phyloP scores from a whole-genome alignment of 2,888 invertebrate genomes.

The Epinotia brunnichana region DNA sequence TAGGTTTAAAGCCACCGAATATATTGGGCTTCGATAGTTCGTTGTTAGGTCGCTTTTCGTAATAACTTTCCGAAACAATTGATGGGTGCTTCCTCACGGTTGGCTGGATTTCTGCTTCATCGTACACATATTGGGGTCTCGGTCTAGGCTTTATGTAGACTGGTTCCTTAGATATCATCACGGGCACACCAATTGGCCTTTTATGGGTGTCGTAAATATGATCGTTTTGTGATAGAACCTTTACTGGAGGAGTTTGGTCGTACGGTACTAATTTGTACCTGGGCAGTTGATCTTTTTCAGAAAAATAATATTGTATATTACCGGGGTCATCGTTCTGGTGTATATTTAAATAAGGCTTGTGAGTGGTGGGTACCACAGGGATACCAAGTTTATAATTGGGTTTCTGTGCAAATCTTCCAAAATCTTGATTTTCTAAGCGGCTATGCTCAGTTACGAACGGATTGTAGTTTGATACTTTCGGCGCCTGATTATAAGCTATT shows the following conservation, averaged over 20 bases:
- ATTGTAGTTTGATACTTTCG: slow-evolving; percentile 63
- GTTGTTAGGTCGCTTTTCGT: slow-evolving; percentile 63
- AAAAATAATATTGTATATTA: slow-evolving; percentile 70
- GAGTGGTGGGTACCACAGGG: slow-evolving; percentile 56
- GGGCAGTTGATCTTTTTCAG: slow-evolving; percentile 67
- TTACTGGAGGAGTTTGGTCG: slow-evolving; percentile 77
- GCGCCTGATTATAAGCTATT: slow-evolving; percentile 58
- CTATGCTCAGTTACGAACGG: slow-evolving; percentile 58
- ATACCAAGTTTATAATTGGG: slow-evolving; percentile 58
- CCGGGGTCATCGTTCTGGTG: slow-evolving; percentile 62
- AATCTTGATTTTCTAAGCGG: slow-evolving; percentile 55
- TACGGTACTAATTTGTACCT: slow-evolving; percentile 80
- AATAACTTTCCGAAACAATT: slow-evolving; percentile 73
- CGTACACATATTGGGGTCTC: slow-evolving; percentile 64
- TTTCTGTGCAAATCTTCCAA: slow-evolving; percentile 61
- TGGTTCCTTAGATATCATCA: slow-evolving; percentile 62
- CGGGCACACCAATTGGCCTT: slow-evolving; percentile 60
- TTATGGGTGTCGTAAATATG: slow-evolving; percentile 57
- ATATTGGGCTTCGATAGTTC: slow-evolving; percentile 61
- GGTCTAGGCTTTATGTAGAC: slow-evolving; percentile 69
- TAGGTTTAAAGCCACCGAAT: slow-evolving; percentile 75
- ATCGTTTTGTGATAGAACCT: slow-evolving; percentile 52
- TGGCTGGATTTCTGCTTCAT: slow-evolving; percentile 56
- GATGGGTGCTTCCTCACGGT: slow-evolving; percentile 60
- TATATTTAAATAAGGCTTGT: slow-evolving; percentile 67